phyloP scores from a whole-genome alignment of 2,797 vertebrate species.

The Bucorvus abyssinicus region DNA sequence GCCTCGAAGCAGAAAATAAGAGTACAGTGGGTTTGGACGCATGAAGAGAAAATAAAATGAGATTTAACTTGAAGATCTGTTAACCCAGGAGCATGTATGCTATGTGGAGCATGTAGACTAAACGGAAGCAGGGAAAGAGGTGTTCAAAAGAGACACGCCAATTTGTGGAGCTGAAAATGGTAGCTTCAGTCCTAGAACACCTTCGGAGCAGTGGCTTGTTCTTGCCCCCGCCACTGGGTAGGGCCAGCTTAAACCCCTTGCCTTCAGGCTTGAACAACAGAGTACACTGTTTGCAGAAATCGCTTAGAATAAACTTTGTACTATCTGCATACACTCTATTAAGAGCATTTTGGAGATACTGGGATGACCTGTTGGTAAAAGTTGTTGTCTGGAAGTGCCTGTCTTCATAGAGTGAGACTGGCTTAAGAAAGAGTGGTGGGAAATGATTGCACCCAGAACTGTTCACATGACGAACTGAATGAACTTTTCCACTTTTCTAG shows the following conservation, averaged over 20 bases:
- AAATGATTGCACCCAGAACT: not conserved
- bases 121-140: not conserved
- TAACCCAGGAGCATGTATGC: not conserved
- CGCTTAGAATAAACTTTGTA: not conserved
- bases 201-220: not conserved
- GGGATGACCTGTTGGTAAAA: not conserved
- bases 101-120: not conserved
- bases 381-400: not conserved
- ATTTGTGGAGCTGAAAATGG: not conserved
- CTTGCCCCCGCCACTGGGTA: not conserved
- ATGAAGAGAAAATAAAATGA: slow-evolving; percentile 6
- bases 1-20: slow-evolving; percentile 5
- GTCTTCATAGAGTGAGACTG: not conserved
- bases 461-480: not conserved
- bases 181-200: not conserved
- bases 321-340: not conserved
- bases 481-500: not conserved
- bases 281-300: not conserved
- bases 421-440: not conserved
- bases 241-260: not conserved
- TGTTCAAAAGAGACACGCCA: not conserved
- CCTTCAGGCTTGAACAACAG: not conserved
- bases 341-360: not conserved
- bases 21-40: not conserved
- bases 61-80: not conserved